Conservation (phyloP, 2,113 vertebrate genomes). For the Osmerus mordax region DNA sequence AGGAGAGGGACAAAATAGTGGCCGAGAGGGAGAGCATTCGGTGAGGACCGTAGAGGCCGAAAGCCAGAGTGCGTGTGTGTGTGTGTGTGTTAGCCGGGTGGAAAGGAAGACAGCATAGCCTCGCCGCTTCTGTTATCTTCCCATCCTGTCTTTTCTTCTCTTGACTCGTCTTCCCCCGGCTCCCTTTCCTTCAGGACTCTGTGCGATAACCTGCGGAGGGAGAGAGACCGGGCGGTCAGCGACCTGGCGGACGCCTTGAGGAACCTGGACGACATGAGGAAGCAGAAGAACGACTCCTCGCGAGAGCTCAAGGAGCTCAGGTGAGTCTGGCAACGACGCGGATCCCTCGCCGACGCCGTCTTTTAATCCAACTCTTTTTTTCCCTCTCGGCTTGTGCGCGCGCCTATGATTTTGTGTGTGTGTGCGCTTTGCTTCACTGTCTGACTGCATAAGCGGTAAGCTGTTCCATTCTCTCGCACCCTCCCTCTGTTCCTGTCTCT, state of each 20-base stretch:
- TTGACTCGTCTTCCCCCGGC: constrained; percentile 2
- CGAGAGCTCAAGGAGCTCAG: constrained; percentile 93
- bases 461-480: neutral
- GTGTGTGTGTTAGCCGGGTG: neutral
- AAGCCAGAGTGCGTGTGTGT: neutral
- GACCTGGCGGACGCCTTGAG: constrained; percentile 92
- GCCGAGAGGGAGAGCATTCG: constrained; percentile 95
- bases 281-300: constrained; percentile 88
- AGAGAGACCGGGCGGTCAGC: constrained; percentile 90
- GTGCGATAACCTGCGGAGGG: constrained; percentile 91
- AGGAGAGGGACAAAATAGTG: constrained; percentile 97
- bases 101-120: neutral
- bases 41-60: constrained; percentile 57
- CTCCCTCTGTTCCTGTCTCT: neutral
- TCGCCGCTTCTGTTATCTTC: too few relatives aligned
- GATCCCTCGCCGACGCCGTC: neutral
- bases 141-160: neutral
- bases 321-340: constrained; percentile 61
- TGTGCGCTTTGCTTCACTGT: constrained; percentile 39
- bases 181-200: constrained; percentile 75
- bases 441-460: constrained; percentile 9
- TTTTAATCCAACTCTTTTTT: neutral
- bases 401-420: constrained; percentile 30
- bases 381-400: neutral
- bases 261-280: constrained; percentile 93